phyloP scores from a whole-genome alignment of 2,888 invertebrate genomes.

The Rhingia rostrata region DNA sequence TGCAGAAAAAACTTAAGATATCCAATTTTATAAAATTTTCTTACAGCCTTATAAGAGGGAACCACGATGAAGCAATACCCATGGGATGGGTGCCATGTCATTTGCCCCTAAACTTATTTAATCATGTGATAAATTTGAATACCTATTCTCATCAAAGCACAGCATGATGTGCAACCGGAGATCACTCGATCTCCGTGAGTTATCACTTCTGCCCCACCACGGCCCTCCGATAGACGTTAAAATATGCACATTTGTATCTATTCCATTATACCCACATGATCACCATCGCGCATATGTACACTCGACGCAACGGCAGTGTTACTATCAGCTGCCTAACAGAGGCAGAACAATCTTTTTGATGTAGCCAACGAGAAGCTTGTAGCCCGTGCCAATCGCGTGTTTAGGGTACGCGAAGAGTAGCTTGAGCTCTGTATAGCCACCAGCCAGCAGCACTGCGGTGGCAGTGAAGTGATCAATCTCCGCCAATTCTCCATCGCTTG shows the following conservation, averaged over 20 bases:
- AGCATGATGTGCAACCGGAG: too few species aligned
- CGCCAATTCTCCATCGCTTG: constrained; percentile 55
- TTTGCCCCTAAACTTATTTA: too few species aligned
- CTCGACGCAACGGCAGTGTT: constrained; percentile 11
- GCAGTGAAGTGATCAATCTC: constrained; percentile 56
- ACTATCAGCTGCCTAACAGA: constrained; percentile 15
- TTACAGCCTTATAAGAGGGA: too few species aligned
- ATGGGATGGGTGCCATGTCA: too few species aligned
- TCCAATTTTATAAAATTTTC: too few species aligned
- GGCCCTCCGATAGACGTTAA: constrained; percentile 37
- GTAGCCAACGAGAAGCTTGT: constrained; percentile 48
- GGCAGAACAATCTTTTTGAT: constrained; percentile 22
- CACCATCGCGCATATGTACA: constrained; percentile 5
- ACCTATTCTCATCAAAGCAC: too few species aligned
- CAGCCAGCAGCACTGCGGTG: constrained; percentile 4
- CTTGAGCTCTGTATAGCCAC: constrained; percentile 44
- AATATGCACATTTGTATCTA: constrained; percentile 47
- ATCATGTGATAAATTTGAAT: too few species aligned
- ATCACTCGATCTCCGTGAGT: too few species aligned
- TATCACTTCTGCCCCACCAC: not conserved
- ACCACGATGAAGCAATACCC: too few species aligned
- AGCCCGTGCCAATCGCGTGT: constrained; percentile 83
- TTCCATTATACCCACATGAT: constrained; percentile 46
- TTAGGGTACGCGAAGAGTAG: constrained; percentile 79
- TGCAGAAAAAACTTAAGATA: too few species aligned